Conservation (phyloP, 1,140 invertebrate species). For the Neoseiulus cucumeris region DNA sequence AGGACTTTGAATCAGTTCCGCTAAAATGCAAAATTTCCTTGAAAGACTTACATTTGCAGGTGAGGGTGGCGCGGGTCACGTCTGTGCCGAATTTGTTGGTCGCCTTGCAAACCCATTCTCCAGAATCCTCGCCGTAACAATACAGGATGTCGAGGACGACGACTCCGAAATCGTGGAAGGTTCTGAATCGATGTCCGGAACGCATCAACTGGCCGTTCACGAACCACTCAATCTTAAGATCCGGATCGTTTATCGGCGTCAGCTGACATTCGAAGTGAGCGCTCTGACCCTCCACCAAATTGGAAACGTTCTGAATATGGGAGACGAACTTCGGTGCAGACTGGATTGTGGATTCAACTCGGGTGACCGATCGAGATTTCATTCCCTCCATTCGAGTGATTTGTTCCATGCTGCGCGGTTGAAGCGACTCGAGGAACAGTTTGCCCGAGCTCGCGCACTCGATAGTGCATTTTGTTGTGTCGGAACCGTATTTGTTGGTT, state of each 20-base stretch:
- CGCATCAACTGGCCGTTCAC: constrained; percentile 63
- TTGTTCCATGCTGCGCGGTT: constrained; percentile 73
- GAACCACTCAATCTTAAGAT: constrained; percentile 81
- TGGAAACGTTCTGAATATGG: constrained; percentile 56
- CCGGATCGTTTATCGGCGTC: constrained; percentile 72
- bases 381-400: constrained; percentile 61
- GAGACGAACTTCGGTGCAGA: constrained; percentile 66
- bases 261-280: constrained; percentile 79
- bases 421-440: constrained; percentile 76
- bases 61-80: constrained; percentile 57
- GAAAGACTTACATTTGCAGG: constrained; percentile 42
- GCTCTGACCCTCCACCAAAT: constrained; percentile 71
- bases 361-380: constrained; percentile 32
- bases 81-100: constrained; percentile 77
- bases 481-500: constrained; percentile 19
- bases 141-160: constrained; percentile 89
- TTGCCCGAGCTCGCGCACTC: constrained; percentile 34
- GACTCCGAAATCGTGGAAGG: constrained; percentile 88
- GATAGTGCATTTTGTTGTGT: constrained; percentile 7
- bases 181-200: constrained; percentile 77
- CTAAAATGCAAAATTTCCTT: neutral
- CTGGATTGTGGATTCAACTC: constrained; percentile 35
- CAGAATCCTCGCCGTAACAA: constrained; percentile 89
- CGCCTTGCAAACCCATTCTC: constrained; percentile 73
- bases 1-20: neutral